phyloP scores from a whole-genome alignment of 1,140 invertebrate genomes.

The Streblospio benedicti region DNA sequence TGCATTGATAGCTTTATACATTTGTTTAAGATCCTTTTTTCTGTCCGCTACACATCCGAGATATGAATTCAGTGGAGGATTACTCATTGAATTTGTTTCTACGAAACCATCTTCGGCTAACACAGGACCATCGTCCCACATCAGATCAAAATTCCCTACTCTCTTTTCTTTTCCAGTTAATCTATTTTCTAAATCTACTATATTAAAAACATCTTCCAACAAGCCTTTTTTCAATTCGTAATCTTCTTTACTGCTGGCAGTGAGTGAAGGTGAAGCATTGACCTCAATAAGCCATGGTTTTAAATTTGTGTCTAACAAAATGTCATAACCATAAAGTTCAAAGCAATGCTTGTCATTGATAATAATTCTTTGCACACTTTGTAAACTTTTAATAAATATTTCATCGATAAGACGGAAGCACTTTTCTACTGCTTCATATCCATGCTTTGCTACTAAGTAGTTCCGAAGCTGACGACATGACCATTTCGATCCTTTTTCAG shows the following conservation, averaged over 20 bases:
- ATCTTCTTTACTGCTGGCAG: slow-evolving; percentile 51
- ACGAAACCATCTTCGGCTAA: slow-evolving; percentile 15
- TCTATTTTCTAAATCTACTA: slow-evolving; percentile 50
- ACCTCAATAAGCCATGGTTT: slow-evolving; percentile 51
- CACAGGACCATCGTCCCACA: slow-evolving; percentile 56
- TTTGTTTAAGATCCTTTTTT: slow-evolving; percentile 16
- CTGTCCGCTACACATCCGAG: slow-evolving; percentile 25
- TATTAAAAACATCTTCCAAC: slow-evolving; percentile 49
- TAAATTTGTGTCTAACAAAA: slow-evolving; percentile 45
- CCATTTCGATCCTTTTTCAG: slow-evolving; percentile 52
- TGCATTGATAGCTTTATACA: slow-evolving; percentile 11
- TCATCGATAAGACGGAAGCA: slow-evolving; percentile 46
- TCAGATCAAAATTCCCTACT: slow-evolving; percentile 55
- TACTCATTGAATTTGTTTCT: slow-evolving; percentile 16
- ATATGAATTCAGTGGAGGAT: slow-evolving; percentile 31
- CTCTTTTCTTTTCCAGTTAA: slow-evolving; percentile 52
- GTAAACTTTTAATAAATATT: slow-evolving; percentile 49
- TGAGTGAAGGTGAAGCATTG: slow-evolving; percentile 51
- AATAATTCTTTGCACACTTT: slow-evolving; percentile 49
- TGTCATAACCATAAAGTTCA: slow-evolving; percentile 53
- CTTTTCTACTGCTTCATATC: slow-evolving; percentile 39
- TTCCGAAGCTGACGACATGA: slow-evolving; percentile 44
- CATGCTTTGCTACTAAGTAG: slow-evolving; percentile 47
- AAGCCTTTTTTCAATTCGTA: slow-evolving; percentile 50
- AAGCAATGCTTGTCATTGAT: slow-evolving; percentile 53